Evolutionary conservation across 2,113 vertebrate genomes (phyloP), one percentile per base, ranked within the genome.

Genomic region (Tyto alba): DNA sequence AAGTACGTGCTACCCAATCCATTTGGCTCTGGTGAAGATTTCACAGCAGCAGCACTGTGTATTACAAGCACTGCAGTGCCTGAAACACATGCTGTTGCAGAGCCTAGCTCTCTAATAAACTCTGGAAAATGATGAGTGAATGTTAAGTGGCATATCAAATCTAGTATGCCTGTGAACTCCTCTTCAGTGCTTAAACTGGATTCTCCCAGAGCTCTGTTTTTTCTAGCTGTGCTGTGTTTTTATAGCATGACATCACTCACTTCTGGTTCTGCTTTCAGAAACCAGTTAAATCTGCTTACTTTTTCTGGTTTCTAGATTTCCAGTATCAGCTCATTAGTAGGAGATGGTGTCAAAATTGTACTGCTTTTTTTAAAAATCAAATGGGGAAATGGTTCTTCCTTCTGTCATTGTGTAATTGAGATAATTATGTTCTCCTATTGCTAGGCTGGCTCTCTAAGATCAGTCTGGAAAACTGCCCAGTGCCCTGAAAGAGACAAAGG

Each of bases 401-500:
- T 77, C 63, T 96, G 67, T 22, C 3, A 19, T 73, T 89, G 69
- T 79, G 50, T 83, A 87, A 89, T 76, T 69, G 62, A 82, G 48
- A 36, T 89, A 92, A 79, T 85, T 88, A 27, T 36, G 23, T 89
- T 89, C 71, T 91, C 38, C 30, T 38, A 1, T 89, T 88, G n/a
- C 66, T 74, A 18, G 0, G 6, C 71, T 79, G 63, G 66, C 38
- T 85, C 47, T 77, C 67, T 78, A 90, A 95, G 77, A 88, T 91
- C 62, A 82, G 41, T 78, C 87, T 92, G 94, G 89, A 89, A 95
- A 63, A 66, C 55, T 91, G 81, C 87, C 84, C 87, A 73, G 50
- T 91, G 77, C 30, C 81, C 73, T 89, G 27, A 82, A 68, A 91
- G 90, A 87, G 53, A 6, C 74, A 91, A 91, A 89, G 87, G 66